Base-by-base conservation (phyloP, 2,888 invertebrate genomes). In the Polia nebulosa region DNA sequence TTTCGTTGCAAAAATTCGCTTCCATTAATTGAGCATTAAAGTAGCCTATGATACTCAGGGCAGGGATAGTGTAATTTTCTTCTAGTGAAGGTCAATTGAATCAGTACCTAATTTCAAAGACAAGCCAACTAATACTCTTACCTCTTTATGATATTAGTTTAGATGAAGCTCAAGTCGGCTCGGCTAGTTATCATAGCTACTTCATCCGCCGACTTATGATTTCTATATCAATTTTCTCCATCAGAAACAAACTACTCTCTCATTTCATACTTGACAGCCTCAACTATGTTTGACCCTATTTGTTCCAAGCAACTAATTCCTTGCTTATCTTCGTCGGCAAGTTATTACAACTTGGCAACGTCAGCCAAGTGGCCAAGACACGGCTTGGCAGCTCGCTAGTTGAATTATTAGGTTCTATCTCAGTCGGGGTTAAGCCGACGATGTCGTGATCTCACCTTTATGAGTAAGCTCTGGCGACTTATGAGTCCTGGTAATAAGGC, bases 321-420 rank as follows among this genome's bases (percentile, higher is more conserved):
- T 47, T 20, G 27, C 57, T 72, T 73, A 72, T 73, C 66, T 66
- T 49, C 9, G 34, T 22, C 49, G 49, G 25, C 56, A 63, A 81
- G 81, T 80, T 77, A 60, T 63, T 61, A 76, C 60, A 57, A 52
- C 58, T 69, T 78, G 68, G 63, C 49, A 69, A 51, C 34, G 34
- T 6, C 20, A 17, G 41, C 55, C 58, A 41, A 73, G 41, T 56
- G 55, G 34, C 49, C 53, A 41, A 61, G 78, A 61, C 55, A 47
- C 27, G 27, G 27, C 62, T 49, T 59, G 52, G 41, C 76, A 57
- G 56, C 51, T 39, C 65, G 56, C 44, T 57, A 69, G 76, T 76
- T 76, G 80, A 69, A 76, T 74, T 79, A 76, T 76, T 60, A 69
- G 64, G 34, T 61, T 32, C 59, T 51, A 63, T 56, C 34, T 36